phyloP scores from a whole-genome alignment of 2,797 vertebrate species.

The Erethizon dorsatum region DNA sequence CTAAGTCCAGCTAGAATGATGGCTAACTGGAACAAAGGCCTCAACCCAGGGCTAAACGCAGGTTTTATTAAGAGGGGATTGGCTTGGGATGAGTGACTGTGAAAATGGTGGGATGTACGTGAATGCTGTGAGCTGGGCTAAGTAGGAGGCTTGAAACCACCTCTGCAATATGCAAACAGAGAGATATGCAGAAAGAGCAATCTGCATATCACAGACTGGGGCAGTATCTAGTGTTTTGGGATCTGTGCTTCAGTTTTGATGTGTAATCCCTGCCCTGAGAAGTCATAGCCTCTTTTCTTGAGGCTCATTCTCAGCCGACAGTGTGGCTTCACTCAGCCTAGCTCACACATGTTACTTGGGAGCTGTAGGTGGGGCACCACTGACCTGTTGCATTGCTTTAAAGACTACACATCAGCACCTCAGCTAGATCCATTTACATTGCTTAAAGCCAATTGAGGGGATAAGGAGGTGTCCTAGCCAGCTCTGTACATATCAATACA shows the following conservation, averaged over 20 bases:
- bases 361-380: no score
- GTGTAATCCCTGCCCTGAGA: neutral
- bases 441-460: neutral
- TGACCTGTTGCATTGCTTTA: neutral
- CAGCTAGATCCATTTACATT: neutral
- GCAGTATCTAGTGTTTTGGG: neutral
- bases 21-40: neutral
- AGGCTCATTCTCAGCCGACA: neutral
- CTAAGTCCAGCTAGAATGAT: neutral
- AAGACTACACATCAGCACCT: neutral
- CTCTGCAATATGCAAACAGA: neutral
- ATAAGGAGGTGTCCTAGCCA: neutral
- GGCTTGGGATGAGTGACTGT: neutral
- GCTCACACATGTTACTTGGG: no score
- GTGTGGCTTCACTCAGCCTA: neutral
- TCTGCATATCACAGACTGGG: neutral
- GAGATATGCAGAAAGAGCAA: neutral
- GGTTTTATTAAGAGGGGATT: neutral
- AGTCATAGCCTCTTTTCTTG: neutral
- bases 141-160: no score
- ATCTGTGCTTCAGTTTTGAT: neutral
- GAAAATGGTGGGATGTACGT: neutral
- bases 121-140: neutral
- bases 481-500: neutral
- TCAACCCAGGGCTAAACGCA: neutral